Base-by-base conservation (phyloP, 2,797 vertebrate genomes). In the Acanthiza pusilla region DNA sequence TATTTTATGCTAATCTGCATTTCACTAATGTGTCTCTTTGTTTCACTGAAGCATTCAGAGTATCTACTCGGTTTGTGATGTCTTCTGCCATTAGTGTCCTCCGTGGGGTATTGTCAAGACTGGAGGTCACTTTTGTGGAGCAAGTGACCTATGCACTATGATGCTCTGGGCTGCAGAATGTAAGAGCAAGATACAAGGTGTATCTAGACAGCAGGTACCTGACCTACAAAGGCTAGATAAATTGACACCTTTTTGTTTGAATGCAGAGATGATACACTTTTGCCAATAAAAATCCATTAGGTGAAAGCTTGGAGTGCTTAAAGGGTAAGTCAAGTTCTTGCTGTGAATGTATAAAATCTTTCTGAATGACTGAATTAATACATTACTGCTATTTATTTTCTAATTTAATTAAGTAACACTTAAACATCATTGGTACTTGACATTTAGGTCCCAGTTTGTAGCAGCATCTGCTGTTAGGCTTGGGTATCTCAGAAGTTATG, bases 391-490 rank as follows among this genome's bases (percentile, higher is more conserved):
- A 30, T 57, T 94, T 68, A 21, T 75, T 32, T 88, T 81, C 29
- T 34, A 20, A 83, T 94, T 93, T 95, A 88, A 92, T 90, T 86
- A 93, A 73, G 55, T 32, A 88, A 16, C 63, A 70, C 79, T 92
- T 93, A 47, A 91, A 22, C 47, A 78, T 60, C 2, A 2, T 57
- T 82, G 42, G 19, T 91, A 79, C 83, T 91, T 97, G 87, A 95
- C 88, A 90, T 93, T 94, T 96, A 83, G 48, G 25, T 91, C 34
- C 15, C 34, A 45, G 47, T 91, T 95, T 75, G 50, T 77, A 63
- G 58, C 43, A 88, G 72, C 73, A 72, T 72, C 45, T 60, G 75
- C 68, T 71, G 17, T 74, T 88, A 72, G 40, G 29, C 83, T 89
- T 83, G 42, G n/a, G 48, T 89, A 34, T 38, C 34, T 94, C 50